Conservation (phyloP, 2,888 invertebrate species). For the Dasysyrphus albostriatus region DNA sequence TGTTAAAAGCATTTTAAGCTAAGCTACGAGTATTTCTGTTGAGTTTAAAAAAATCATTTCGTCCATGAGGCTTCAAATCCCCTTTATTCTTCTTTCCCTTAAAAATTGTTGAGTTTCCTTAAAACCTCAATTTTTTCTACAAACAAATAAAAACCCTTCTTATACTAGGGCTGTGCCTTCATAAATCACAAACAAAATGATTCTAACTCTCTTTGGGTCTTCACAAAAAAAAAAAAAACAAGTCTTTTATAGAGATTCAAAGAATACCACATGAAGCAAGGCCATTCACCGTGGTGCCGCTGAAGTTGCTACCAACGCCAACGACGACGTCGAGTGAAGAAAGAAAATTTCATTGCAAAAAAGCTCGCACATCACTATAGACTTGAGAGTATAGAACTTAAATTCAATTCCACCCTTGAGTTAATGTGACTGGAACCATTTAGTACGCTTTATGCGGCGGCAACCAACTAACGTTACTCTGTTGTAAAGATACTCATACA, state of each 20-base stretch:
- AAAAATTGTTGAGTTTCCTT: background rate
- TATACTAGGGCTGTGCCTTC: background rate
- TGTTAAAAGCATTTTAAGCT: too few species aligned
- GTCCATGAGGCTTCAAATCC: too few species aligned
- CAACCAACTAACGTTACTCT: slow-evolving; percentile 1
- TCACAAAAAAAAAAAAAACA: background rate
- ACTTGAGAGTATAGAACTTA: too few species aligned
- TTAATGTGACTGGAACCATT: slow-evolving; percentile 69
- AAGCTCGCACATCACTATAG: background rate
- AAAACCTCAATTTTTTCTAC: background rate
- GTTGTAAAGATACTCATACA: background rate
- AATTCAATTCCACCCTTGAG: slow-evolving; percentile 67
- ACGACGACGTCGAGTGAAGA: background rate
- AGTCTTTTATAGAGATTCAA: slow-evolving; percentile 33
- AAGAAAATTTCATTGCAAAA: slow-evolving; percentile 3
- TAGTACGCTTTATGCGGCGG: slow-evolving; percentile 60
- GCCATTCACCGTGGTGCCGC: slow-evolving; percentile 53
- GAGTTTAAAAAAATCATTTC: too few species aligned
- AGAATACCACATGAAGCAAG: slow-evolving; percentile 48
- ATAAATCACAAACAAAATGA: background rate
- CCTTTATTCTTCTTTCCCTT: too few species aligned
- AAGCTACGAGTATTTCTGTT: too few species aligned
- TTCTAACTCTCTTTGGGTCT: background rate
- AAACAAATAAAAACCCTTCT: background rate
- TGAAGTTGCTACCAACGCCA: background rate